Conservation (phyloP, 2,797 vertebrate species). For the Crenichthys baileyi region DNA sequence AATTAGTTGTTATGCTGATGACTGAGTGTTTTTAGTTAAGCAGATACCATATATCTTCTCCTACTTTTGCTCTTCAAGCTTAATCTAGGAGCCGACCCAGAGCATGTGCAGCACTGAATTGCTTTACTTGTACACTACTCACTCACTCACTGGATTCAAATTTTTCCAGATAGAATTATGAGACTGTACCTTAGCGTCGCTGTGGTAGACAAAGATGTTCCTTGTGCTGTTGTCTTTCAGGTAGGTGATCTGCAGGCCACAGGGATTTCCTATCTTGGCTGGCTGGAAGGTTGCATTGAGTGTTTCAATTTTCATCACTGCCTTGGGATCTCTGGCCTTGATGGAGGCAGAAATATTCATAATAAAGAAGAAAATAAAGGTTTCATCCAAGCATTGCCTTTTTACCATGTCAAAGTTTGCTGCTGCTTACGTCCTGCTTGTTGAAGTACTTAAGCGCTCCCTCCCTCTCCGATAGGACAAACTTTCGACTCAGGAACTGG, state of each 20-base stretch:
- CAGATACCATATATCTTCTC: background rate
- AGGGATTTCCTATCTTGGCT: conserved; percentile 92
- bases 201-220: conserved; percentile 96
- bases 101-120: background rate
- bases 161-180: background rate
- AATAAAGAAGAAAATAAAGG: background rate
- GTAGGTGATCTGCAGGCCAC: conserved; percentile 96
- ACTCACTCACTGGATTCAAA: background rate
- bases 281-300: conserved; percentile 97
- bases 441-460: conserved; percentile 97
- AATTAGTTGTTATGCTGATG: background rate
- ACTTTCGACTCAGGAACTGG: conserved; percentile 95
- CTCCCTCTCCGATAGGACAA: conserved; percentile 93
- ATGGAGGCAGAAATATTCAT: background rate
- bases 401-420: background rate
- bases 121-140: background rate
- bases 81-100: background rate
- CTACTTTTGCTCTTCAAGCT: background rate
- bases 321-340: conserved; percentile 96
- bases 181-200: conserved; percentile 90
- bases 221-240: conserved; percentile 98
- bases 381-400: background rate
- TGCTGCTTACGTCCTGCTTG: conserved; percentile 89
- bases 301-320: conserved; percentile 94
- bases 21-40: background rate